These are phyloP conservation scores for Pogonognathellus flavescens DNA, from an alignment of 1,140 invertebrate genomes.

Conservation along the genomic window DNA sequence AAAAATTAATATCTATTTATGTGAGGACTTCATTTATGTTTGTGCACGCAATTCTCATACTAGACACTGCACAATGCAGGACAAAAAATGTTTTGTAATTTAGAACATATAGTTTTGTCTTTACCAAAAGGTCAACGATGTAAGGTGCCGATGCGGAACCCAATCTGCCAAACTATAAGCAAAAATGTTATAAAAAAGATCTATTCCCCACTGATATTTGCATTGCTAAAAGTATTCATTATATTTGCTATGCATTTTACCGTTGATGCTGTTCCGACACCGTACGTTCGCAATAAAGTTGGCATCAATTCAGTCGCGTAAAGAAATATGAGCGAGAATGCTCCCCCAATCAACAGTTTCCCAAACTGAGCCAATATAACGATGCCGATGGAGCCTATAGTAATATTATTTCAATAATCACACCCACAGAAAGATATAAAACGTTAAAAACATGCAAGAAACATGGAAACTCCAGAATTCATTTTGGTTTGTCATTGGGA, in stretches of 20 bases:
- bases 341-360: conserved; percentile 71
- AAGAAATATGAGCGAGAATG: conserved; percentile 71
- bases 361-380: conserved; percentile 69
- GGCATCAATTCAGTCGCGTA: conserved; percentile 72
- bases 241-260: conserved; percentile 8
- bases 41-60: background rate
- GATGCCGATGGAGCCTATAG: conserved; percentile 54
- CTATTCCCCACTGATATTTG: background rate
- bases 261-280: conserved; percentile 70
- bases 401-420: too few relatives aligned
- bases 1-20: background rate
- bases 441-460: background rate
- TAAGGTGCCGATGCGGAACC: conserved; percentile 71
- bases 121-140: conserved; percentile 66
- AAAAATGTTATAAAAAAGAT: background rate
- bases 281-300: conserved; percentile 71
- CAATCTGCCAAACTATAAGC: conserved; percentile 67
- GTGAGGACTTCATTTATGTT: background rate
- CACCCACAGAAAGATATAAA: background rate
- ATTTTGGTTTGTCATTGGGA: background rate
- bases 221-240: background rate
- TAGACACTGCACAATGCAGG: too few relatives aligned
- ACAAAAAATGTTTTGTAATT: background rate
- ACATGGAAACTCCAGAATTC: background rate
- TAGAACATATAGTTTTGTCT: background rate